Conservation (phyloP, 1,140 invertebrate genomes). For the Caerostris darwini region DNA sequence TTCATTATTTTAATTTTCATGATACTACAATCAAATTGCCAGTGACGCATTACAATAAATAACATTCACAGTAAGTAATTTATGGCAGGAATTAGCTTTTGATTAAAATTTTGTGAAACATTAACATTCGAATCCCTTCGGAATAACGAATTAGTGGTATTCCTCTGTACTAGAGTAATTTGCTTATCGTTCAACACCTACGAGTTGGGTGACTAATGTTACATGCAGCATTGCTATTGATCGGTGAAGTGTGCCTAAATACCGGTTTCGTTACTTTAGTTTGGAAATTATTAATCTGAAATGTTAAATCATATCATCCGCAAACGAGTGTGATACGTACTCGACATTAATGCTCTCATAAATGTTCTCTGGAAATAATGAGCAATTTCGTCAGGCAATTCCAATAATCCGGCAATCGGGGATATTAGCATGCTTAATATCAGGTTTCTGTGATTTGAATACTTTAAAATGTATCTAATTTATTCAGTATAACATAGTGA, state of each 20-base stretch:
- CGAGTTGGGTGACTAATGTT: constrained; percentile 18
- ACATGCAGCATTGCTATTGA: constrained; percentile 25
- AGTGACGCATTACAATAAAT: background rate
- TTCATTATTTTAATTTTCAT: no score
- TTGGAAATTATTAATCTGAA: constrained; percentile 36
- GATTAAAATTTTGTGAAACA: constrained; percentile 20
- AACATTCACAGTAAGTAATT: background rate
- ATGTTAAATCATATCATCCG: constrained; percentile 51
- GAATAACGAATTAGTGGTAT: background rate
- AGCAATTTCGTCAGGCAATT: constrained; percentile 1
- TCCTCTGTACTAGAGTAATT: constrained; percentile 18
- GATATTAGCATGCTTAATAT: background rate
- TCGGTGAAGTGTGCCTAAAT: constrained; percentile 24
- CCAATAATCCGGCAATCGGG: background rate
- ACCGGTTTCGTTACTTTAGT: background rate
- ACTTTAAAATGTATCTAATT: background rate
- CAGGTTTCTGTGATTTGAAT: background rate
- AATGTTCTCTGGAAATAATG: background rate
- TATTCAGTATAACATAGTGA: background rate
- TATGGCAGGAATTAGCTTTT: background rate
- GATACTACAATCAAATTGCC: no score
- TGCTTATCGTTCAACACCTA: constrained; percentile 40
- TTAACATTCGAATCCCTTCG: constrained; percentile 18
- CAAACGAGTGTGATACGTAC: background rate
- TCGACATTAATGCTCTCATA: constrained; percentile 21